Percentiles rank a stretch among this genome's conserved stretches.
Evolutionary conservation across 1,140 invertebrate species (phyloP).

Genomic region (Drosophila persimilis): DNA sequence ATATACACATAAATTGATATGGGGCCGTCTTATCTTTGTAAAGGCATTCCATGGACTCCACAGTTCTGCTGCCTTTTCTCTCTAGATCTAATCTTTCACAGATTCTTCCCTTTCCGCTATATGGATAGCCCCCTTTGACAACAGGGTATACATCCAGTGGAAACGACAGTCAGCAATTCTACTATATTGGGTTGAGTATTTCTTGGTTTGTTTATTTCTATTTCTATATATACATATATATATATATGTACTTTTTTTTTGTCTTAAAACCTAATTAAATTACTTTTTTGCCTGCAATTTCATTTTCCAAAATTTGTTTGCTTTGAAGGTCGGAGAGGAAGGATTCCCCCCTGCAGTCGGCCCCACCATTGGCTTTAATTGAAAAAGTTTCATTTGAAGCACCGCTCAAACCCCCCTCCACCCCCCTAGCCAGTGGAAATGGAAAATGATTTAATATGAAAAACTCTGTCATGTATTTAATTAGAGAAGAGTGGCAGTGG

Average conservation of each 20-base stretch:
- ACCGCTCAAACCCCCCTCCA: too few species aligned
- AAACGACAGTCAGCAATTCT: constrained; percentile 32
- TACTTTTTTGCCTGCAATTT: constrained; percentile 74
- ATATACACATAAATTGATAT: too few species aligned
- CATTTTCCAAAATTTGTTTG: constrained; percentile 63
- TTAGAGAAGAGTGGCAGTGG: constrained; percentile 43
- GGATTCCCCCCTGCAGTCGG: constrained; percentile 20
- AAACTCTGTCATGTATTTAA: constrained; percentile 62
- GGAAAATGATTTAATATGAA: constrained; percentile 61
- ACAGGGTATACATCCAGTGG: too few species aligned
- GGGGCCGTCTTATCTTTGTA: too few species aligned
- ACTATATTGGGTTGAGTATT: constrained; percentile 15
- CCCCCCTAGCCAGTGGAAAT: background rate
- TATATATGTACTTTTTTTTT: too few species aligned
- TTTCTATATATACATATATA: constrained; percentile 20
- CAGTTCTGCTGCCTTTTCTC: too few species aligned
- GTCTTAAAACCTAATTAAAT: constrained; percentile 76
- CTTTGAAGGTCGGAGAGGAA: constrained; percentile 63
- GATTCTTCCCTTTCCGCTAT: too few species aligned
- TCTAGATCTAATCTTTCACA: too few species aligned
- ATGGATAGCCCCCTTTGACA: too few species aligned
- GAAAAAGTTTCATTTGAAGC: constrained; percentile 60
- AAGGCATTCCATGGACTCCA: too few species aligned
- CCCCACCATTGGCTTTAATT: constrained; percentile 56
- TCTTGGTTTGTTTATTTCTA: constrained; percentile 46